These are phyloP conservation scores for Plutella xylostella DNA, from an alignment of 2,888 invertebrate genomes.

Conservation along the genomic window DNA sequence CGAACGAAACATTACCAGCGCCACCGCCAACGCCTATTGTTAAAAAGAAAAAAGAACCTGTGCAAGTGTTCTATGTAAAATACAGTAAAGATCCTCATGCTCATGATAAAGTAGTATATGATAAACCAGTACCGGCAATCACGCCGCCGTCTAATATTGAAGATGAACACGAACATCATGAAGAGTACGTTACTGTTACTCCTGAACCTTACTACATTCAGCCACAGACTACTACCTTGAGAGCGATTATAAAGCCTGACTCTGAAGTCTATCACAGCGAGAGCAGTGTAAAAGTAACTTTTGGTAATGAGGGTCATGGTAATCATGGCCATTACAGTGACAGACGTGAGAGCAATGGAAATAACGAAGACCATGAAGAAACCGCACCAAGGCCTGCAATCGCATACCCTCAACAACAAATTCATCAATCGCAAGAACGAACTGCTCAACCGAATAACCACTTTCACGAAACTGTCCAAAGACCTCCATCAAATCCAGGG, in stretches of 20 bases:
- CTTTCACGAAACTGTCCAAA: constrained; percentile 18
- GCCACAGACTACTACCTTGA: constrained; percentile 80
- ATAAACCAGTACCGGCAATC: constrained; percentile 83
- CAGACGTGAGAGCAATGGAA: constrained; percentile 37
- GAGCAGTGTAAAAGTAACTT: constrained; percentile 85
- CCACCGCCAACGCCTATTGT: constrained; percentile 65
- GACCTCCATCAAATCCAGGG: constrained; percentile 24
- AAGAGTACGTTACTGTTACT: constrained; percentile 68
- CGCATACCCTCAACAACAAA: constrained; percentile 55
- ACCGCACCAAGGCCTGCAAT: constrained; percentile 75
- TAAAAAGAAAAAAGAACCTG: constrained; percentile 79
- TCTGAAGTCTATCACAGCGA: constrained; percentile 86
- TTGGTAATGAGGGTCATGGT: constrained; percentile 75
- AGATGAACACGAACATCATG: constrained; percentile 63
- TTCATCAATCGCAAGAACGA: constrained; percentile 34
- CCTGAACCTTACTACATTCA: constrained; percentile 63
- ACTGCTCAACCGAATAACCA: constrained; percentile 33
- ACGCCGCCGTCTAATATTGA: constrained; percentile 77
- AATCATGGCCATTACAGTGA: constrained; percentile 46
- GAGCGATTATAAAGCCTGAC: constrained; percentile 88
- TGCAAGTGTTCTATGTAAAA: constrained; percentile 92
- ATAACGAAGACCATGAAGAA: constrained; percentile 66
- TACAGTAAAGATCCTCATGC: constrained; percentile 87
- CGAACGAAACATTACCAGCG: constrained; percentile 83
- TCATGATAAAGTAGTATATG: constrained; percentile 80